A percentile compares a stretch with the other conserved stretches of the same genome.
phyloP scores from a whole-genome alignment of 2,888 invertebrate species.

The Leucania comma region DNA sequence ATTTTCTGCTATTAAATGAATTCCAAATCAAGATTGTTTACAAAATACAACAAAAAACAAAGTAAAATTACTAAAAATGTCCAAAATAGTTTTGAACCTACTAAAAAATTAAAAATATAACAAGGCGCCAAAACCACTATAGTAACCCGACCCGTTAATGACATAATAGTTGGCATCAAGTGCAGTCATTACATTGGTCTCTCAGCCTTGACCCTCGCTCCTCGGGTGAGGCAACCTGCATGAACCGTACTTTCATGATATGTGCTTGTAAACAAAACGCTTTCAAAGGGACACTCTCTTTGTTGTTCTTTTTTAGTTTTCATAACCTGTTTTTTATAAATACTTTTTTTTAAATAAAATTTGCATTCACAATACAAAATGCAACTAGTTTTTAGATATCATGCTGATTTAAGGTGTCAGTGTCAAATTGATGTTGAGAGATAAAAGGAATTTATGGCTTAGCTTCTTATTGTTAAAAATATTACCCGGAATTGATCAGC shows the following conservation, averaged over 20 bases:
- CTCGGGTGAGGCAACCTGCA: slow-evolving; percentile 77
- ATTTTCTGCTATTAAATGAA: too few relatives aligned
- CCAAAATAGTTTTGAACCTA: not conserved
- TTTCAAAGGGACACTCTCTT: slow-evolving; percentile 57
- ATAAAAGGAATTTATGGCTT: not conserved
- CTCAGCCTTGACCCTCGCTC: slow-evolving; percentile 80
- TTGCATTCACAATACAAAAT: slow-evolving; percentile 18
- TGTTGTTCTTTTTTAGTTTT: slow-evolving; percentile 41
- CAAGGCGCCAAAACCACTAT: slow-evolving; percentile 25
- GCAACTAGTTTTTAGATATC: slow-evolving; percentile 27
- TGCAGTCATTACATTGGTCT: slow-evolving; percentile 72
- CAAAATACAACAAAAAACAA: too few relatives aligned
- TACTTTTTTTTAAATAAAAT: slow-evolving; percentile 15
- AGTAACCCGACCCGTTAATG: slow-evolving; percentile 63
- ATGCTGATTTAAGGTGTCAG: slow-evolving; percentile 11
- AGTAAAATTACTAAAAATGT: not conserved
- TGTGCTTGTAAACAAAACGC: slow-evolving; percentile 69
- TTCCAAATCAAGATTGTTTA: too few relatives aligned
- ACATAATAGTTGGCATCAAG: slow-evolving; percentile 73
- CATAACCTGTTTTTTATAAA: slow-evolving; percentile 31
- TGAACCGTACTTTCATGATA: slow-evolving; percentile 69
- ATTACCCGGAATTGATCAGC: too few relatives aligned
- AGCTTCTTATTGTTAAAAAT: not conserved
- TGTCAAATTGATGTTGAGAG: slow-evolving; percentile 2
- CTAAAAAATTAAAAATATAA: slow-evolving; percentile 17